Base-by-base conservation (phyloP, 1,140 invertebrate species). In the Frieseomelitta varia region DNA sequence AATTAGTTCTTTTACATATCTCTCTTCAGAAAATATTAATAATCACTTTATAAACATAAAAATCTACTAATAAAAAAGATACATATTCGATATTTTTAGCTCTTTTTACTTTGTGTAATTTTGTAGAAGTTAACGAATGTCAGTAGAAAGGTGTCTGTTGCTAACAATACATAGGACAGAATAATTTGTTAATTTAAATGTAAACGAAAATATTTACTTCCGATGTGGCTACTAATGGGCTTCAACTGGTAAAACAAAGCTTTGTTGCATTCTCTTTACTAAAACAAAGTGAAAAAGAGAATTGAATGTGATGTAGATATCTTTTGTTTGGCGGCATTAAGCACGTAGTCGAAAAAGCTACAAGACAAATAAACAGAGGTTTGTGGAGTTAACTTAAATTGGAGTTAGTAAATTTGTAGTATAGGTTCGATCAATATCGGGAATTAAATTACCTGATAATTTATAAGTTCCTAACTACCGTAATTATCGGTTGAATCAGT, bases 401-500 rank as follows among this genome's bases (percentile, higher is more conserved):
- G 24, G 51, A 77, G 61, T 65, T 76, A 56, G 73, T 72, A 68
- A 68, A 82, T 77, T 65, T 63, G 55, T 21, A 19, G 65, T 15
- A 17, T 72, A n/a, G 55, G 39, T 61, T 27, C 75, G 51, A 72
- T 80, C 83, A 77, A 84, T 84, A 84, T 84, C 76, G 77, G 56
- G 58, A 73, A 84, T 84, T 84, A 47, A 84, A 84, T 85, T 81
- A 85, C 58, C 78, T 53, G 77, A 69, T 79, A 85, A 85, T 81
- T 74, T 81, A 75, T 85, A 85, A 85, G 84, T 85, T 81, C 67
- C 84, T 47, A 81, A 85, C 84, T 69, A 81, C 47, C 78, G 72
- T 61, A 69, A 85, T 85, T 85, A 85, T 85, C 79, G 84, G 63
- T 51, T 51, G 78, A 75, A 85, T 85, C 84, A 72, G 79, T 81